Conservation (phyloP, 2,797 vertebrate species). For the Antrozous pallidus region DNA sequence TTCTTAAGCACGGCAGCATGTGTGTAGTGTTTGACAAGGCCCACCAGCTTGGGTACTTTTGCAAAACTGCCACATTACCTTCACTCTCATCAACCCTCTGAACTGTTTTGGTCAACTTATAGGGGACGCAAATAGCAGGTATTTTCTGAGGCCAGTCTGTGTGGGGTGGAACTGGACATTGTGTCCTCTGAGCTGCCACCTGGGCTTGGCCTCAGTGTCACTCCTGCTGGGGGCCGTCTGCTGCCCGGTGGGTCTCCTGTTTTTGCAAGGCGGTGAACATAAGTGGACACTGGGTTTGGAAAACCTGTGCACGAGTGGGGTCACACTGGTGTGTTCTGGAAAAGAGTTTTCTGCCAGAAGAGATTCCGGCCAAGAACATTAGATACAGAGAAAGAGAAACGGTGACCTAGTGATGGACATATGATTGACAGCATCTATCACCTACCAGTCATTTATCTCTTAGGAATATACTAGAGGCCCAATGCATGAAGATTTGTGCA, state of each 20-base stretch:
- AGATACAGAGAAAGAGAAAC: neutral
- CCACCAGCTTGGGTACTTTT: neutral
- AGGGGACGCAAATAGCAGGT: neutral
- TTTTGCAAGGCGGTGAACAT: conserved; percentile 22
- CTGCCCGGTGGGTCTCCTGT: conserved; percentile 31
- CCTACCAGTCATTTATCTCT: neutral
- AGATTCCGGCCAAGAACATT: neutral
- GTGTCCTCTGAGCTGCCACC: neutral
- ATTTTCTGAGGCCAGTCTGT: neutral
- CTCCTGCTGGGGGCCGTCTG: conserved; percentile 74
- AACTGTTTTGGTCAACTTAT: neutral
- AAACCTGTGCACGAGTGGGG: conserved; percentile 20
- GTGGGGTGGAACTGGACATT: neutral
- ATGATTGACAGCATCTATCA: neutral
- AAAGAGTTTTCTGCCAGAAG: conserved; percentile 71
- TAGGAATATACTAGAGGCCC: neutral
- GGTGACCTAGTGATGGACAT: neutral
- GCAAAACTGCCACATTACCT: neutral
- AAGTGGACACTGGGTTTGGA: conserved; percentile 61
- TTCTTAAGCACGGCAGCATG: neutral
- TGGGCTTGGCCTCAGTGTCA: conserved; percentile 40
- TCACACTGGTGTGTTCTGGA: conserved; percentile 59
- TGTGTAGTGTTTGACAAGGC: neutral
- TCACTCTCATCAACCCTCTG: no score
- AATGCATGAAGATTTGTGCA: no score